Evolutionary conservation across 92 coral and sea anemone species (phyloP).

Genomic region (Bergia sp.): DNA sequence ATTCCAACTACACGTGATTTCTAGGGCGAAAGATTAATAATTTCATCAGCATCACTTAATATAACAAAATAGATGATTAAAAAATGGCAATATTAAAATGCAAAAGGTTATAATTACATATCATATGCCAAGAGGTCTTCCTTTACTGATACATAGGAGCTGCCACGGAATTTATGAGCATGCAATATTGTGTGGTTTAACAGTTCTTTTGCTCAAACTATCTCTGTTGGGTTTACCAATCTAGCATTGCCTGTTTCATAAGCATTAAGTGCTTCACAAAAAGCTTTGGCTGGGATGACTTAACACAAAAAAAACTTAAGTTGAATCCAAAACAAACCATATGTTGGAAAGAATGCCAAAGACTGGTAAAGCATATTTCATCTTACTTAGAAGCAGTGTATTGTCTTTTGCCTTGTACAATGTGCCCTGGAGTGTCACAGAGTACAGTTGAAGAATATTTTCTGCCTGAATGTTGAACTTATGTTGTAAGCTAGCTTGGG

Average conservation of each 20-base stretch:
- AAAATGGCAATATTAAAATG: background rate
- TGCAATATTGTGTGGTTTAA: background rate
- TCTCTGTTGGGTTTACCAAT: background rate
- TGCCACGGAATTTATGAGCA: slow-evolving; percentile 7
- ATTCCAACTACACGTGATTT: no score
- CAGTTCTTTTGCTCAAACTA: background rate
- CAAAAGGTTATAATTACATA: background rate
- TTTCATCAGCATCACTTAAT: background rate
- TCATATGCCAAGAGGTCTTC: background rate
- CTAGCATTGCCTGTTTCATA: background rate
- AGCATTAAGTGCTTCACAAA: slow-evolving; percentile 2
- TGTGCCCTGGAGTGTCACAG: slow-evolving; percentile 19
- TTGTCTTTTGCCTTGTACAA: slow-evolving; percentile 26
- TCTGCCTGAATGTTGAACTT: background rate
- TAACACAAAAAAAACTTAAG: background rate
- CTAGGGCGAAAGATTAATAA: background rate
- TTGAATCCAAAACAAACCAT: slow-evolving; percentile 1
- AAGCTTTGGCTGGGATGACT: background rate
- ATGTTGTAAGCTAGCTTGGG: background rate
- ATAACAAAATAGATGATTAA: background rate
- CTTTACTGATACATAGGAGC: background rate
- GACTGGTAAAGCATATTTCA: slow-evolving; percentile 2
- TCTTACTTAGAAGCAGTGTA: background rate
- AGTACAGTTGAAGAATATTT: background rate
- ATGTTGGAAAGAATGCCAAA: background rate